Base-by-base conservation (phyloP, 2,888 invertebrate genomes). In the Heteromyza rotundicornis region DNA sequence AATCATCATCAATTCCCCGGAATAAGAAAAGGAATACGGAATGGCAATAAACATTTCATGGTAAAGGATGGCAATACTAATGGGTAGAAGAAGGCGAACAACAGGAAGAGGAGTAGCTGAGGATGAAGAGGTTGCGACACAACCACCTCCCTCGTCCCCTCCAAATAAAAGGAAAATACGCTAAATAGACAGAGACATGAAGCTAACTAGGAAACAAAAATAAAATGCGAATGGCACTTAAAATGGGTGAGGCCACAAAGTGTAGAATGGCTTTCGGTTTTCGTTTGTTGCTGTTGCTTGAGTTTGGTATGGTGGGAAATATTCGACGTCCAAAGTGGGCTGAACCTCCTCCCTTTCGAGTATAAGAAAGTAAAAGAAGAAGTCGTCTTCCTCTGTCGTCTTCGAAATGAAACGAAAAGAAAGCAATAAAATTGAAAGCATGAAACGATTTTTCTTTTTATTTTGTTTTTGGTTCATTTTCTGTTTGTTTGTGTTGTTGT, bases 1-100 rank as follows among this genome's bases (percentile, higher is more conserved):
- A 67, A 67, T 64, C 64, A 63, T 64, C 63, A 64, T 66, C 66
- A 66, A 64, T 63, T 64, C 57, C 47, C 47, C 20, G 47, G 60
- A 16, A 52, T 54, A 54, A 24, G 27, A 55, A 36, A 50, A 16
- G 16, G 36, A 35, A 54, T 19, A 47, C 20, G 20, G 7, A 20
- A 47, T 47, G 3, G 47, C 47, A 19, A 47, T 47, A 47, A 47
- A 17, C 20, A 47, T 47, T 17, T 47, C 47, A 14, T n/a, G n/a
- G n/a, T n/a, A n/a, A n/a, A n/a, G n/a, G n/a, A n/a, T n/a, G n/a
- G n/a, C n/a, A n/a, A n/a, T n/a, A n/a, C n/a, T n/a, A n/a, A n/a
- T n/a, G n/a, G n/a, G n/a, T n/a, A 19, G 20, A 47, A 19, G 19
- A 7, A 40, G 40, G n/a, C 5, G n/a, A 40, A 7, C 40, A 40